phyloP scores from a whole-genome alignment of 2,797 vertebrate genomes.

The Cossypha caffra region DNA sequence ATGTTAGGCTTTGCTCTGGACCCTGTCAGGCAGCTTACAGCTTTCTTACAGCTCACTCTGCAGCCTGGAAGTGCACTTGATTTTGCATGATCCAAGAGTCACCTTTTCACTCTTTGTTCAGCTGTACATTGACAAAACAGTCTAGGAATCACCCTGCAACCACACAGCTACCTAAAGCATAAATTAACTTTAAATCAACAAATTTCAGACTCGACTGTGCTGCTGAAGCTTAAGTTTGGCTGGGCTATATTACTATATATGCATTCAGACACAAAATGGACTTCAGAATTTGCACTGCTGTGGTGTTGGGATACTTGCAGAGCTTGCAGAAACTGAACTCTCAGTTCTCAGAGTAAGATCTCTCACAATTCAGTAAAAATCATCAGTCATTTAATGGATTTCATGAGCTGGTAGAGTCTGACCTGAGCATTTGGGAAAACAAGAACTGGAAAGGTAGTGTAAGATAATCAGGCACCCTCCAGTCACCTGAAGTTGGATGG shows the following conservation, averaged over 20 bases:
- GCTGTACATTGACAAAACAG: background rate
- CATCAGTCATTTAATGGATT: rapidly evolving
- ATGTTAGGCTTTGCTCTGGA: background rate
- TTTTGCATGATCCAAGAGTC: background rate
- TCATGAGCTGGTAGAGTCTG: background rate
- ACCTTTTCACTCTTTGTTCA: background rate
- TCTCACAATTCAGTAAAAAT: background rate
- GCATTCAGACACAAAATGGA: background rate
- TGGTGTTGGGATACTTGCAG: background rate
- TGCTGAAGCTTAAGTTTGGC: background rate
- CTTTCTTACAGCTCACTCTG: background rate
- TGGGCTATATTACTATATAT: background rate
- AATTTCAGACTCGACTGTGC: background rate
- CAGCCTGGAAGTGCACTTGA: background rate
- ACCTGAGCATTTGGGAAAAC: background rate
- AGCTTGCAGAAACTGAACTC: background rate
- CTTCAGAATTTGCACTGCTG: background rate
- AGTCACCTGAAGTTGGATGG: background rate
- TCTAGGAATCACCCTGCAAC: background rate
- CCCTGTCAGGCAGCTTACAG: background rate
- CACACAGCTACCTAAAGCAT: background rate
- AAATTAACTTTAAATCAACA: background rate
- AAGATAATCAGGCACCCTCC: background rate
- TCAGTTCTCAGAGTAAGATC: too few relatives aligned
- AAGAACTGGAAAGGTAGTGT: background rate